Percentiles rank a stretch among this genome's conserved stretches.
These are phyloP conservation scores for Myotis daubentonii DNA, from an alignment of 2,797 vertebrate species.

Conservation along the genomic window DNA sequence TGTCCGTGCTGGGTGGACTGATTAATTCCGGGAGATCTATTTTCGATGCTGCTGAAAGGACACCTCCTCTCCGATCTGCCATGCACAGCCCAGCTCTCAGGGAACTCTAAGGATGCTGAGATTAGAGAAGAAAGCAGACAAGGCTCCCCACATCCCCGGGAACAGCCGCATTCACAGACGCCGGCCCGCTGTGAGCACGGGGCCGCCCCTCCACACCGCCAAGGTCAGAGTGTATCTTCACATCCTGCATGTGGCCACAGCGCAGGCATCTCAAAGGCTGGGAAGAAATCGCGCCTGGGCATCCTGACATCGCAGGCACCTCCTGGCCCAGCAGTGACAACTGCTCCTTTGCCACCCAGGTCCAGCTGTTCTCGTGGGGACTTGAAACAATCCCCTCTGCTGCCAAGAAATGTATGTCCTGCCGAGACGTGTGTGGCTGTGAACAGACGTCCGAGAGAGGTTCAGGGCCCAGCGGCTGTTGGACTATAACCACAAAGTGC, in stretches of 20 bases:
- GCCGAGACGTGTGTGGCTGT: not conserved
- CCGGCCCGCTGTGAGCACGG: rapidly evolving
- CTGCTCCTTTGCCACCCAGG: not conserved
- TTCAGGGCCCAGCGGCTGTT: rapidly evolving
- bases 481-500: not conserved
- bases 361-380: not conserved
- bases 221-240: not conserved
- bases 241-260: not conserved
- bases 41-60: not conserved
- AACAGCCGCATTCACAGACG: not conserved
- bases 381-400: not conserved
- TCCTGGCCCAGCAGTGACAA: not conserved
- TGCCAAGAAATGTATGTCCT: not conserved
- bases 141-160: not conserved
- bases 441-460: not conserved
- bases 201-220: not conserved
- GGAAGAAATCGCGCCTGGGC: rapidly evolving
- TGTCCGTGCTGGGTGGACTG: not conserved
- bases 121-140: not conserved
- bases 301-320: not conserved
- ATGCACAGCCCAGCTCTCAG: not conserved
- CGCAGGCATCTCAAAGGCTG: not conserved
- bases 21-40: not conserved
- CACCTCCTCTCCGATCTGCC: not conserved
- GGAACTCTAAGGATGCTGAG: not conserved